Evolutionary conservation across 1,140 invertebrate species (phyloP), one percentile per base, ranked within the genome.

Genomic region (Drosophila insularis): DNA sequence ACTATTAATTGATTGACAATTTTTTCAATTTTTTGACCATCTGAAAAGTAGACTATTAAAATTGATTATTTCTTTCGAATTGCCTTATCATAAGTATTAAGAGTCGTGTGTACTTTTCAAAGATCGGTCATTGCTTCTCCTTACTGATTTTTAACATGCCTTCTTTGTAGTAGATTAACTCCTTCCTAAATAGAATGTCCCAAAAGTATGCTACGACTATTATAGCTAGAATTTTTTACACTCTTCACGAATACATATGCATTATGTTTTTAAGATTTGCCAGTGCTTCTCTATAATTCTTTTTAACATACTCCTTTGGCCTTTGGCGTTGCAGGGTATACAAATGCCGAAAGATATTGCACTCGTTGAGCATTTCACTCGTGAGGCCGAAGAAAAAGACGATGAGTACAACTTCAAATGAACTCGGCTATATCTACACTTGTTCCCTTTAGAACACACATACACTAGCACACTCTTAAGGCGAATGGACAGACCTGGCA

Each of bases 361-460:
- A 77, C 55, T 63, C 59, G 43, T 46, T 31, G 39, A 54, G 61
- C 59, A 64, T 35, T 59, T 68, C 59, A 68, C 40, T 71, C 74
- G 68, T 65, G 65, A 56, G 71, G 82, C 68, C 78, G 63, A 64
- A 63, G 68, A 78, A 63, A 74, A 64, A 56, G 54, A 50, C 55
- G 43, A 62, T 67, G 69, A 66, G 62, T 58, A 67, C 62, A 55
- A 79, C 81, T 63, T 66, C 59, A 77, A 85, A 84, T 84, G 81
- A 77, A 84, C 80, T 73, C 60, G 55, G 60, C 27, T 31, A 61
- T 31, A 54, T 27, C 43, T 66, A 60, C 21, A 32, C 69, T 53
- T 10, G 23, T 14, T 50, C 27, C 27, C 14, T 50, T 46, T 60
- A 13, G 19, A 11, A 53, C 43, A 53, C 46, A 11, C 4, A 31